phyloP scores from a whole-genome alignment of 2,888 invertebrate species.

The Stenichneumon culpator region DNA sequence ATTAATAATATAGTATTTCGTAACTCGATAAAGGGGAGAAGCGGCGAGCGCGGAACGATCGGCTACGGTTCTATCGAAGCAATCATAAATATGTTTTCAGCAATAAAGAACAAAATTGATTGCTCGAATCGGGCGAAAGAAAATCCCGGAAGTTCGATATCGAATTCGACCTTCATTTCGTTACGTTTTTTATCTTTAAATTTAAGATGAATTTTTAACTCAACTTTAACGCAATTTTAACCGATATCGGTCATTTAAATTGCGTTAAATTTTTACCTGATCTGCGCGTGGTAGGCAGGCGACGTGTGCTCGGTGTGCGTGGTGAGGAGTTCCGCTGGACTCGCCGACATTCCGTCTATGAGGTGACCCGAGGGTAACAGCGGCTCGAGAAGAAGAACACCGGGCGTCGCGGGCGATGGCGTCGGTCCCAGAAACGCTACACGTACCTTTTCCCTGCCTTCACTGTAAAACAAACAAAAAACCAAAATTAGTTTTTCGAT shows the following conservation, averaged over 20 bases:
- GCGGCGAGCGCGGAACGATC: background rate
- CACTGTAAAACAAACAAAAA: conserved; percentile 76
- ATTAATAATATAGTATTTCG: conserved; percentile 58
- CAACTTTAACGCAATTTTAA: too few relatives aligned
- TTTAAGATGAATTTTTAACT: background rate
- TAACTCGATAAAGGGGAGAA: conserved; percentile 36
- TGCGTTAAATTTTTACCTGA: conserved; percentile 78
- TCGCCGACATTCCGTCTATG: conserved; percentile 81
- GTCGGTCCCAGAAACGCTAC: conserved; percentile 83
- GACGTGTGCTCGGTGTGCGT: conserved; percentile 84
- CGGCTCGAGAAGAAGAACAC: conserved; percentile 83
- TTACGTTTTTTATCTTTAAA: background rate
- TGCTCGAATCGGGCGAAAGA: conserved; percentile 83
- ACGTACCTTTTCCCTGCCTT: conserved; percentile 84
- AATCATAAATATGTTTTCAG: background rate
- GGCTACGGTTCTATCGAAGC: background rate
- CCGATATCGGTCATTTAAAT: background rate
- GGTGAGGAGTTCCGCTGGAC: conserved; percentile 82
- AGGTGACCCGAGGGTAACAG: conserved; percentile 78
- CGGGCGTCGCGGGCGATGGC: conserved; percentile 83
- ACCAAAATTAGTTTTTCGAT: conserved; percentile 6
- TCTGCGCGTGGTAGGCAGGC: conserved; percentile 83
- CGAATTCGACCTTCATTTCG: background rate
- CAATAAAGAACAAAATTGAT: background rate
- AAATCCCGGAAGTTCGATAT: background rate